phyloP scores from a whole-genome alignment of 2,888 invertebrate species.

The Agonopterix subpropinquella region DNA sequence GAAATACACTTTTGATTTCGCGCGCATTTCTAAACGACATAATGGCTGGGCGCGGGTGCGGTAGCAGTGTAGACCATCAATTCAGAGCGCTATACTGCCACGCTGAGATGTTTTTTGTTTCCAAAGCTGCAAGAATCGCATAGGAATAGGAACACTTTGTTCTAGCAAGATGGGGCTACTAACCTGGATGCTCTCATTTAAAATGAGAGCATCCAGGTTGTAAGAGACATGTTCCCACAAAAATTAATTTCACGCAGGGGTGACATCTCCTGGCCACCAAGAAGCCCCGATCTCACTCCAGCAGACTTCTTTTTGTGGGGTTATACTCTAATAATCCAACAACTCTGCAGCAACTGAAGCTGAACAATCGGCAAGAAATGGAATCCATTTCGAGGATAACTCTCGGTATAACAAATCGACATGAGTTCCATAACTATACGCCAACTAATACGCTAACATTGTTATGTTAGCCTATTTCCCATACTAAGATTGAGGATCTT shows the following conservation, averaged over 20 bases:
- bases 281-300: no score
- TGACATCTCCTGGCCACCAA: neutral
- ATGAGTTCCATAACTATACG: no score
- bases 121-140: neutral
- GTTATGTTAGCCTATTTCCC: no score
- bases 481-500: no score
- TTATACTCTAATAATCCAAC: neutral
- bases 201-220: neutral
- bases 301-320: no score
- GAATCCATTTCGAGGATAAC: conserved; percentile 1
- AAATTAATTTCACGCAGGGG: neutral
- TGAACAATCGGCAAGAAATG: conserved; percentile 3
- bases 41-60: no score
- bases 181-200: neutral
- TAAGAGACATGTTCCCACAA: neutral
- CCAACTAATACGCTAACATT: no score
- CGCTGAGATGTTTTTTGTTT: neutral
- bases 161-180: neutral
- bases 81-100: neutral
- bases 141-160: neutral
- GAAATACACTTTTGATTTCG: no score
- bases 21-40: no score
- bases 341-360: no score
- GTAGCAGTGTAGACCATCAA: no score
- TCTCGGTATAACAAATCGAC: no score